Base-by-base conservation (phyloP, 2,797 vertebrate genomes). In the Atherinosoma microstoma region DNA sequence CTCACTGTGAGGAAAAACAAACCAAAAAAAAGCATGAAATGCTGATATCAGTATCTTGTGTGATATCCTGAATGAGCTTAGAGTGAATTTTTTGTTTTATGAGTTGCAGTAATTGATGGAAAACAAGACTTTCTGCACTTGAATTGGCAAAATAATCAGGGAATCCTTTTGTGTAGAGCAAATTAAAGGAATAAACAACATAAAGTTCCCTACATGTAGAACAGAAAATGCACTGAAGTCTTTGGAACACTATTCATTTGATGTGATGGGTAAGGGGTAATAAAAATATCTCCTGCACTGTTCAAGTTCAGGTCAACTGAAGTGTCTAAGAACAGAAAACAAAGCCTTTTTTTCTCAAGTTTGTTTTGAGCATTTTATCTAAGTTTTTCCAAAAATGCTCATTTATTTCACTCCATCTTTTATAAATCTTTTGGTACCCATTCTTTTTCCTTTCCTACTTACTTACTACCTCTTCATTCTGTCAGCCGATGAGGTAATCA, bases 401-500 rank as follows among this genome's bases (percentile, higher is more conserved):
- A 57, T 54, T 71, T 24, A 42, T 57, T 57, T 66, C 27, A 64
- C 62, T 82, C 38, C 12, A 34, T 16, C 16, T 56, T 67, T 64
- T 22, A 61, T 36, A 30, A 38, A 67, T 81, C 49, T 18, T 65
- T 32, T 63, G 20, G 69, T 76, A 62, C 59, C 45, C 12, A 3
- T 4, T 53, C 53, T 22, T 66, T 38, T 70, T 42, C 35, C 45
- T 71, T 60, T 45, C 2, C 53, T 66, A 60, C 22, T 29, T 38
- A 53, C 9, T 24, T 34, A 49, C 20, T 15, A 29, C 10, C 24
- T 70, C 65, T 57, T 56, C 4, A 3, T 54, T 65, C 54, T 24
- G 58, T 56, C n/a, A 66, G 57, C 57, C 45, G 24, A 66, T 87
- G 77, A 89, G 78, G 78, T 82, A 70, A 87, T 78, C 73, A 70